Evolutionary conservation across 2,797 vertebrate genomes (phyloP).

Genomic region (Myotis planiceps): DNA sequence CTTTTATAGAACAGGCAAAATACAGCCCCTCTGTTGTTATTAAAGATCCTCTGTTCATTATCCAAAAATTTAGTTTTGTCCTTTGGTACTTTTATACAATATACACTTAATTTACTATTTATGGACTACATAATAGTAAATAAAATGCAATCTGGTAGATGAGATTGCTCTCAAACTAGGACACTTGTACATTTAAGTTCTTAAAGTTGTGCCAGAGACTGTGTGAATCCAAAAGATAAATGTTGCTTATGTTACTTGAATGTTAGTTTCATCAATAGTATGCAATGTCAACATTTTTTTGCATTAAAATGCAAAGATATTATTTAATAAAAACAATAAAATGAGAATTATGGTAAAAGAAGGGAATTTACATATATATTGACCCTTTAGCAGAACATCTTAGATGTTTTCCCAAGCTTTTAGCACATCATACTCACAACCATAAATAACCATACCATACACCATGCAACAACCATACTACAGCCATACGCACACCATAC

Average conservation of each 20-base stretch:
- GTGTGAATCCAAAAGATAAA: background rate
- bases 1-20: background rate
- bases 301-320: background rate
- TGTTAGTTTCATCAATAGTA: background rate
- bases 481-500: background rate
- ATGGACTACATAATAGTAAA: background rate
- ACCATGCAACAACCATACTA: background rate
- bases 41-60: background rate
- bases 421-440: background rate
- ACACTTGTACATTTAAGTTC: background rate
- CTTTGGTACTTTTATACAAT: background rate
- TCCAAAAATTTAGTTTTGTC: background rate
- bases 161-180: background rate
- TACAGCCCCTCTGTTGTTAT: background rate
- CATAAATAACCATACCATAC: background rate
- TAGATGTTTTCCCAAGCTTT: background rate
- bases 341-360: background rate
- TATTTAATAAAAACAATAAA: background rate
- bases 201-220: background rate
- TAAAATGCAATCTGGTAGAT: background rate
- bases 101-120: background rate
- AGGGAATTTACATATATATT: background rate
- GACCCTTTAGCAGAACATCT: background rate
- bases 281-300: background rate
- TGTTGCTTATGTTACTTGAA: background rate